Evolutionary conservation across 2,888 invertebrate genomes (phyloP), one percentile per base, ranked within the genome.

Genomic region (Meteorus colon): DNA sequence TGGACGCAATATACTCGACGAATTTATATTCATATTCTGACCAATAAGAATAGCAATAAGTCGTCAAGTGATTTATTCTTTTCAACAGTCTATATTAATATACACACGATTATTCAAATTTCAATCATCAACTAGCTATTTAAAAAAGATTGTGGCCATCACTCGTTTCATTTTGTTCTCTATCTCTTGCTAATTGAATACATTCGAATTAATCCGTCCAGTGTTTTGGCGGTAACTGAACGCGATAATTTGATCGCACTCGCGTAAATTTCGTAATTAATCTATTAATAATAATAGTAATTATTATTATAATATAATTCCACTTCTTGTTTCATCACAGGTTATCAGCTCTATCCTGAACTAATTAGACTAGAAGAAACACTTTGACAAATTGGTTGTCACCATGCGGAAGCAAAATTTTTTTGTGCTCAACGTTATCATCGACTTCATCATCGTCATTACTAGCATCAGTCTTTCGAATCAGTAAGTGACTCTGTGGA

Each of bases 401-500:
- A 19, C 19, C 19, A 55, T 55, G 37, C 65, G 65, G 68, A 29
- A 70, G 62, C 68, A 63, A 75, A 41, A 8, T 41, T 41, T 41
- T 14, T 48, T 31, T 73, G 63, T 63, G 65, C 65, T 60, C 62
- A 34, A 14, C 45, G 4, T 59, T 59, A 41, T 67, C 37, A 27
- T 19, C 31, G 8, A 29, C 68, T 34, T 31, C 37, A 41, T 37
- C 19, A 19, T 65, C 65, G 19, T 41, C 51, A 37, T 41, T 51
- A 27, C 12, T 19, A 67, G 67, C 65, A 62, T 79, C 79, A 79
- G 81, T 81, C 81, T 79, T 81, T 74, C 69, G 76, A 75, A 70
- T 79, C 76, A 79, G 85, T 84, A 78, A 81, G 79, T 79, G 82
- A 85, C 68, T 88, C 88, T 79, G 82, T 78, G 74, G 86, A 85